Evolutionary conservation across 2,888 invertebrate species (phyloP), one percentile per base, ranked within the genome.

Genomic region (Caradrina kadenii): DNA sequence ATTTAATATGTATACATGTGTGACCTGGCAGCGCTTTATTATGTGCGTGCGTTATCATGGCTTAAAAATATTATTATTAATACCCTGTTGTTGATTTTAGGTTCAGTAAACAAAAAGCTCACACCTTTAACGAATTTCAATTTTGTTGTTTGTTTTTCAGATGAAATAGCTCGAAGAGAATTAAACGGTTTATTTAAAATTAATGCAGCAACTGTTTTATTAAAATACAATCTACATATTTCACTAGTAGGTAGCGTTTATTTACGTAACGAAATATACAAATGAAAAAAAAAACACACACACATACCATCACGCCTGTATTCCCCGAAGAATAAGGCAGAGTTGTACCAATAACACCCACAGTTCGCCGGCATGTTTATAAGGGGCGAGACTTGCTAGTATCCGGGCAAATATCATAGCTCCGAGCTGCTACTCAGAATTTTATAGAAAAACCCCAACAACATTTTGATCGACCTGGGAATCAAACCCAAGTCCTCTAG

Each of bases 61-160:
- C 73, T 81, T 74, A 84, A 83, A 78, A 86, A 85, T 85, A 53
- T 56, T 86, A 89, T 91, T 92, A 92, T 92, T 90, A 91, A 90
- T 90, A 87, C 85, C 86, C 82, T 81, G 76, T 65, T 90, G 89
- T 91, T 89, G 90, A 83, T 87, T 89, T 86, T 87, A 86, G 86
- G 86, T 86, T 86, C 85, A 82, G 73, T 80, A 83, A 84, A 84
- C 73, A 72, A 76, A 66, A 63, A 80, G 54, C 86, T 83, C 45
- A 45, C 45, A 45, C 45, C 45, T 45, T 85, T 87, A 81, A 78
- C 55, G 80, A 82, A 84, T 86, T 89, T 86, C 81, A 88, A 88
- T 90, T 89, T 89, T 66, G 81, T 77, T 81, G 79, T 83, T 71
- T 68, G 61, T 22, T 22, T 67, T 71, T 53, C 50, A 60, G 31